A percentile compares a stretch with the other conserved stretches of the same genome.
phyloP scores from a whole-genome alignment of 2,888 invertebrate genomes.

The Drosophila emarginata region DNA sequence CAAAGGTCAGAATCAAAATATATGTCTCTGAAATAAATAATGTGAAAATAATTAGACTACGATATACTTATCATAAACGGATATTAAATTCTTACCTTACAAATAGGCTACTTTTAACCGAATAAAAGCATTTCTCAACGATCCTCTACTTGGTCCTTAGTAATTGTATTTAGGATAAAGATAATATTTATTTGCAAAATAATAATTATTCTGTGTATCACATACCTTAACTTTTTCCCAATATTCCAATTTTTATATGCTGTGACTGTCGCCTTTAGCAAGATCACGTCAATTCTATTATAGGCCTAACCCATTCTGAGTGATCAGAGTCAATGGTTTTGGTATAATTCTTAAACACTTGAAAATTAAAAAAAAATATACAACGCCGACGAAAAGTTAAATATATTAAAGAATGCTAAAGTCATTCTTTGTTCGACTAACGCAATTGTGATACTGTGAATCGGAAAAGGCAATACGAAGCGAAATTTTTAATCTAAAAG shows the following conservation, averaged over 20 bases:
- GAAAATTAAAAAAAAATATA: background rate
- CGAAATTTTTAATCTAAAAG: slow-evolving; percentile 1
- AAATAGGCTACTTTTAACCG: too few relatives aligned
- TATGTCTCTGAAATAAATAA: too few relatives aligned
- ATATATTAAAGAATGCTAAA: background rate
- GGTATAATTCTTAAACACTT: background rate
- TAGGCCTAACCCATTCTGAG: background rate
- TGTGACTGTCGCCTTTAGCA: background rate
- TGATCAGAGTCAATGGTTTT: background rate
- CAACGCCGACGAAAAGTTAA: background rate
- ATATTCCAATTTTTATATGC: background rate
- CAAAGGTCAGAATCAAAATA: too few relatives aligned
- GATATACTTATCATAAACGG: too few relatives aligned
- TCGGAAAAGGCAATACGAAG: background rate
- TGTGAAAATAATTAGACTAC: too few relatives aligned
- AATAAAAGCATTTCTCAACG: too few relatives aligned
- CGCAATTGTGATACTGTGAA: slow-evolving; percentile 4
- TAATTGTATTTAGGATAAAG: too few relatives aligned
- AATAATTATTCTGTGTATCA: too few relatives aligned
- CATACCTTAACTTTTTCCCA: too few relatives aligned
- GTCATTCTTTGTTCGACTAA: slow-evolving; percentile 5
- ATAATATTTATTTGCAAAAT: too few relatives aligned
- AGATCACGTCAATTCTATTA: background rate
- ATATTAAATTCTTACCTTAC: too few relatives aligned
- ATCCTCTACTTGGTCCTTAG: too few relatives aligned